Evolutionary conservation across 2,888 invertebrate genomes (phyloP), one percentile per base, ranked within the genome.

Genomic region (Apotomis betuletana): DNA sequence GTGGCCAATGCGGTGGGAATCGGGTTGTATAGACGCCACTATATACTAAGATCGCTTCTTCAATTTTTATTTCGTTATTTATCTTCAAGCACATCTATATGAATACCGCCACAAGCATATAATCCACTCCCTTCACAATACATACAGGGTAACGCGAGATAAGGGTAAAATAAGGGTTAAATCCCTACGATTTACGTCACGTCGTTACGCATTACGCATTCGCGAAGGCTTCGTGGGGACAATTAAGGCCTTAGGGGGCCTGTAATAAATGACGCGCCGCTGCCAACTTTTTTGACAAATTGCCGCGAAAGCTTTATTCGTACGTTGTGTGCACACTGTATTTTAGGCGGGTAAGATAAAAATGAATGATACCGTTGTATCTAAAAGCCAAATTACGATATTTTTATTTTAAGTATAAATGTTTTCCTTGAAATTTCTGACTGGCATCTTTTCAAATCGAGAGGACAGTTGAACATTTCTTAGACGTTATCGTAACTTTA

Each of bases 201-300:
- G 58, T 67, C 72, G 71, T 71, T 65, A 71, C 54, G 62, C 63
- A 62, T 67, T 71, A 70, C 70, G 65, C 62, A 64, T 55, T 70
- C 71, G 57, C 61, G 71, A 44, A 71, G 71, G 67, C 71, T 71
- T 71, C 71, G 67, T 27, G 72, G 72, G 27, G 67, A 63, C 72
- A 68, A 68, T 72, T 72, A 72, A 54, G 72, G 62, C 67, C 62
- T 72, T 62, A 57, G 67, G 52, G 67, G 65, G 63, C 4, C 36
- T 49, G 68, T 72, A 63, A 72, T 59, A 72, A 68, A 72, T 72
- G 72, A 63, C 59, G 55, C 54, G 63, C 36, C 67, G 58, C 15
- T 57, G 61, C 62, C 70, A 70, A 70, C 72, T 72, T 72, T 71
- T 68, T 72, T 72, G 72, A 72, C 72, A 72, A 72, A 72, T 72